phyloP scores from a whole-genome alignment of 2,113 vertebrate genomes.

The Chaetorhynchus papuensis region DNA sequence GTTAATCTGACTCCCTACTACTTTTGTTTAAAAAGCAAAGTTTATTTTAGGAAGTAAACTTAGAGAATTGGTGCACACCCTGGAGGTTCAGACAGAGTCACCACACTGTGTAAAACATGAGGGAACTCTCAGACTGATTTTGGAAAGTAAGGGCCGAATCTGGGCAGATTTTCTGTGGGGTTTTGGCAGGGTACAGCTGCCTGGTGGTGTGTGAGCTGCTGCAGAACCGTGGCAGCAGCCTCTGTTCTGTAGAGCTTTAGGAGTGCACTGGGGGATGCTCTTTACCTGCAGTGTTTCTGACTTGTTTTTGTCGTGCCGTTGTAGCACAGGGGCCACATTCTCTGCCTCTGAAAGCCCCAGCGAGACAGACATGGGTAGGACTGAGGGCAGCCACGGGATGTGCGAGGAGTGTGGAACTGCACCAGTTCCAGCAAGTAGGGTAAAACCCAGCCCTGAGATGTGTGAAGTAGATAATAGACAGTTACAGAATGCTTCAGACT shows the following conservation, averaged over 20 bases:
- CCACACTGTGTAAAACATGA: neutral
- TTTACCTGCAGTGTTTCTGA: conserved; percentile 1
- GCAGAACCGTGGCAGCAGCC: neutral
- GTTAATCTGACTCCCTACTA: neutral
- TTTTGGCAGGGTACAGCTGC: neutral
- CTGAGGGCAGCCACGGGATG: conserved; percentile 29
- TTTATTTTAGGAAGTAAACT: neutral
- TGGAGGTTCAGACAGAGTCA: neutral
- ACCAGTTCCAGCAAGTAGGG: conserved; percentile 14
- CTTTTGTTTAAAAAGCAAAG: neutral
- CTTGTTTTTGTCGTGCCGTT: conserved; percentile 29
- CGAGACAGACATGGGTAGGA: neutral
- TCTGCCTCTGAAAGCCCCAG: conserved; percentile 57
- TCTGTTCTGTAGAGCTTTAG: neutral
- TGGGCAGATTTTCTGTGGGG: neutral
- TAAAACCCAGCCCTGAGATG: neutral
- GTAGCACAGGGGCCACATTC: conserved; percentile 55
- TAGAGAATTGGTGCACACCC: neutral
- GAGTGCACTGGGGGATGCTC: neutral
- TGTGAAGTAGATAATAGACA: conserved; percentile 36
- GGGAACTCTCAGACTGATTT: neutral
- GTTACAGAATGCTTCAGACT: neutral
- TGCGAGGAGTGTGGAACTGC: neutral
- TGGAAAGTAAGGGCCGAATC: neutral
- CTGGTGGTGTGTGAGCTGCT: neutral